Conservation (phyloP, 2,797 vertebrate genomes). For the Molothrus aeneus region DNA sequence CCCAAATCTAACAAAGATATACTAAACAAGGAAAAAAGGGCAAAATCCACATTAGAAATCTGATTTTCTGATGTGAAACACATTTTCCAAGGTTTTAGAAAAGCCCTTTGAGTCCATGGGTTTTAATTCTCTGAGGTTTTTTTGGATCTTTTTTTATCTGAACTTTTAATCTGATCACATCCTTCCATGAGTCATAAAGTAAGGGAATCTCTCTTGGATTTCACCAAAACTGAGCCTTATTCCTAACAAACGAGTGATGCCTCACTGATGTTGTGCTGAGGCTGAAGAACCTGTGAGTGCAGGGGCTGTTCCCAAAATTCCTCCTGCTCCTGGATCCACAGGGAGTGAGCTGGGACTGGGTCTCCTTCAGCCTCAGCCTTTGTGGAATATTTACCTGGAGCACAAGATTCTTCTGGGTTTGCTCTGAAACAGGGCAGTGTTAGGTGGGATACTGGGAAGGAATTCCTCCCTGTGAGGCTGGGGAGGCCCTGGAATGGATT, state of each 20-base stretch:
- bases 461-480: neutral
- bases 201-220: neutral
- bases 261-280: neutral
- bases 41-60: neutral
- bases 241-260: neutral
- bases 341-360: neutral
- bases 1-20: neutral
- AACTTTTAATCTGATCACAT: neutral
- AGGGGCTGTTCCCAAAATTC: neutral
- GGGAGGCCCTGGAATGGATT: neutral
- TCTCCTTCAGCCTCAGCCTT: neutral
- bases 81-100: neutral
- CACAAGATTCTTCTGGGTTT: neutral
- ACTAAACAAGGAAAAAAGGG: neutral
- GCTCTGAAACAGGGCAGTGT: rapidly evolving
- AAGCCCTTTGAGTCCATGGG: neutral
- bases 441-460: neutral
- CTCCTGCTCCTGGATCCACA: rapidly evolving
- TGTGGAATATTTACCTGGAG: neutral
- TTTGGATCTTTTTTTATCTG: neutral
- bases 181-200: neutral
- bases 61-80: neutral
- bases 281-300: neutral
- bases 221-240: neutral
- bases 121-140: neutral